These are phyloP conservation scores for Jaculus jaculus DNA, from an alignment of 2,113 vertebrate species.

Conservation along the genomic window DNA sequence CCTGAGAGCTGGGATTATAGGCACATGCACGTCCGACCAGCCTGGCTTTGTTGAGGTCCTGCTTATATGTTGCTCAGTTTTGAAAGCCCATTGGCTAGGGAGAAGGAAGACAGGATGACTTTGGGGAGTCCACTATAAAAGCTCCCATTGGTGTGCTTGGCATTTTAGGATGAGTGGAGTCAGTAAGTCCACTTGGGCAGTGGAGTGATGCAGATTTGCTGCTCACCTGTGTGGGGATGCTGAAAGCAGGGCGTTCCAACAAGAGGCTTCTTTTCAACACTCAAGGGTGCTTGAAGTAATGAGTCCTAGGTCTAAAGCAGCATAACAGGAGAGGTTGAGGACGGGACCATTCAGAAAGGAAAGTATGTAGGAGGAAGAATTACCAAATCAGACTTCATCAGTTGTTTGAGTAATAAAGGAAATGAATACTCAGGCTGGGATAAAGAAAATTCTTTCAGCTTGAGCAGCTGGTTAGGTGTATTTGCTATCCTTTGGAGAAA, in stretches of 20 bases:
- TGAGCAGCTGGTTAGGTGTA: too few relatives aligned
- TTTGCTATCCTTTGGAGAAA: not conserved
- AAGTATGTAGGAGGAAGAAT: not conserved
- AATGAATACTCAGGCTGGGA: not conserved
- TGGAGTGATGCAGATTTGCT: not conserved
- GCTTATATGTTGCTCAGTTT: not conserved
- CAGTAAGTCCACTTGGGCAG: not conserved
- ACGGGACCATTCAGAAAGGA: not conserved
- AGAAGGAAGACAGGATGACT: not conserved
- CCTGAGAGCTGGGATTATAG: not conserved
- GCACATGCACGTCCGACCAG: not conserved
- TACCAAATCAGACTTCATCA: not conserved
- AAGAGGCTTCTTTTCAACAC: not conserved
- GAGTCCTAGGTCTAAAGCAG: not conserved
- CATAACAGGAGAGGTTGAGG: not conserved
- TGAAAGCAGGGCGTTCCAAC: not conserved
- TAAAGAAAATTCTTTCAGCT: not conserved
- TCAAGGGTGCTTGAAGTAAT: not conserved
- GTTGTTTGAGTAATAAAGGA: not conserved
- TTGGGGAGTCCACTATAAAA: not conserved
- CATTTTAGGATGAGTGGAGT: not conserved
- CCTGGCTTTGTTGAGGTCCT: not conserved
- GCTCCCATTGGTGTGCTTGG: not conserved
- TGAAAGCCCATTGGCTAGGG: not conserved
- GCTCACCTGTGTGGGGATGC: not conserved